Percentiles rank a stretch among this genome's conserved stretches.
Evolutionary conservation across 2,888 invertebrate genomes (phyloP).

Genomic region (Caenorhabditis afra): DNA sequence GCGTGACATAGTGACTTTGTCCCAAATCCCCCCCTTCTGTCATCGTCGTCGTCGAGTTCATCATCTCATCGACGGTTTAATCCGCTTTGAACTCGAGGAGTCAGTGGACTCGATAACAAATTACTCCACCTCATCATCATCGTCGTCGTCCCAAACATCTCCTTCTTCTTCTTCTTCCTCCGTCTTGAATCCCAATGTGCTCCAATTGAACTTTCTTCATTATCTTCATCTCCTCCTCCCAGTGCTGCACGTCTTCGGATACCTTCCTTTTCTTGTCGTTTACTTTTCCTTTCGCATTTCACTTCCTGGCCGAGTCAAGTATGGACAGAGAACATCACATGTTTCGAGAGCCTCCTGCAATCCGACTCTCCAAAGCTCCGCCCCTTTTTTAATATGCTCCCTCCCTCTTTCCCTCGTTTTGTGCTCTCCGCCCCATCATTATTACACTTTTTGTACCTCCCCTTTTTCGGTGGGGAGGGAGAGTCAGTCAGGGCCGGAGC

Average conservation of each 20-base stretch:
- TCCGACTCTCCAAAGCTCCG: conserved; percentile 24
- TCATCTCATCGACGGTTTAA: neutral
- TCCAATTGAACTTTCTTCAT: conserved; percentile 18
- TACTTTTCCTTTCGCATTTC: neutral
- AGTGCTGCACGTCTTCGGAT: no score
- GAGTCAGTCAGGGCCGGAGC: no score
- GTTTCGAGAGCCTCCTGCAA: conserved; percentile 24
- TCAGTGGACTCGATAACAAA: neutral
- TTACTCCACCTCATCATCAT: neutral
- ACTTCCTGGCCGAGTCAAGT: conserved; percentile 11
- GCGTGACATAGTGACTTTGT: neutral
- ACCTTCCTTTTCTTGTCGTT: neutral
- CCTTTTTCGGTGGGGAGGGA: neutral
- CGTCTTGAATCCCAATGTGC: neutral
- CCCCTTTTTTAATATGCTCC: conserved; percentile 12
- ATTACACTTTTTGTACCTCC: conserved; percentile 28
- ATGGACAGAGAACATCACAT: conserved; percentile 8
- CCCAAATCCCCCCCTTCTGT: conserved; percentile 7
- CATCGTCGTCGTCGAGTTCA: conserved; percentile 16
- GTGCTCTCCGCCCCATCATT: conserved; percentile 9
- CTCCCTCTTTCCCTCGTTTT: neutral
- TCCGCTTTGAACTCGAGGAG: conserved; percentile 12
- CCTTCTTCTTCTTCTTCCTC: neutral
- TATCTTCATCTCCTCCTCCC: neutral
- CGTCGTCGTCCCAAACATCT: conserved; percentile 2